Conservation (phyloP, 2,113 vertebrate species). For the Scomber colias region DNA sequence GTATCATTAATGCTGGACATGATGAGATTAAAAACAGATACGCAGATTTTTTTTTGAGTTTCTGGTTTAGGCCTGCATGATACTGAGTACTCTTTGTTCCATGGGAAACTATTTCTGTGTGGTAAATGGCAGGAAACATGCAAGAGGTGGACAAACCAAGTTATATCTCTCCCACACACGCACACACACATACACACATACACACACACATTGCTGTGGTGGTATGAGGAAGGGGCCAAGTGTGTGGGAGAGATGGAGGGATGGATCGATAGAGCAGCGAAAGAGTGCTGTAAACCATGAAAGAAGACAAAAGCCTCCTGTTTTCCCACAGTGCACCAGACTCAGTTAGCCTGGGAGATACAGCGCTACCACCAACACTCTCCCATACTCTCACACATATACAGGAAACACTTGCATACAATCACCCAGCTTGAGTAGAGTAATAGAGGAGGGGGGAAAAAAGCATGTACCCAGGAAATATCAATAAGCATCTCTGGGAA, state of each 20-base stretch:
- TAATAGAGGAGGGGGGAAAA: constrained; percentile 26
- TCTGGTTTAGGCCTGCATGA: neutral
- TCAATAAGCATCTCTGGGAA: constrained; percentile 70
- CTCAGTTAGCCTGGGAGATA: constrained; percentile 78
- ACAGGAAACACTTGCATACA: constrained; percentile 55
- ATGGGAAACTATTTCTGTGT: constrained; percentile 63
- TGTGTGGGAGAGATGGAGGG: constrained; percentile 77
- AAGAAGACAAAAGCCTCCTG: constrained; percentile 83
- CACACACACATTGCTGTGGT: constrained; percentile 36
- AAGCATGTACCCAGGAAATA: constrained; percentile 66
- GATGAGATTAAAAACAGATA: neutral
- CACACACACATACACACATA: constrained; percentile 63
- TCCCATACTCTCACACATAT: constrained; percentile 40
- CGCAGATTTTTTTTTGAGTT: neutral
- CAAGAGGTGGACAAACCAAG: constrained; percentile 63
- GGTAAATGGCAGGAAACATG: constrained; percentile 41
- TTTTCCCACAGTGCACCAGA: constrained; percentile 79
- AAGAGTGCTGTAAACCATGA: constrained; percentile 82
- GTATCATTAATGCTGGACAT: neutral
- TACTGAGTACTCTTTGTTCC: neutral
- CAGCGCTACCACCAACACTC: constrained; percentile 57
- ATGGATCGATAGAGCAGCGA: constrained; percentile 82
- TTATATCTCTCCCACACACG: constrained; percentile 71
- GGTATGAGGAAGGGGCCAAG: constrained; percentile 72
- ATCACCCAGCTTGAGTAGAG: constrained; percentile 48